These are phyloP conservation scores for Ariolimax columbianus DNA, from an alignment of 2,888 invertebrate species.

Conservation along the genomic window DNA sequence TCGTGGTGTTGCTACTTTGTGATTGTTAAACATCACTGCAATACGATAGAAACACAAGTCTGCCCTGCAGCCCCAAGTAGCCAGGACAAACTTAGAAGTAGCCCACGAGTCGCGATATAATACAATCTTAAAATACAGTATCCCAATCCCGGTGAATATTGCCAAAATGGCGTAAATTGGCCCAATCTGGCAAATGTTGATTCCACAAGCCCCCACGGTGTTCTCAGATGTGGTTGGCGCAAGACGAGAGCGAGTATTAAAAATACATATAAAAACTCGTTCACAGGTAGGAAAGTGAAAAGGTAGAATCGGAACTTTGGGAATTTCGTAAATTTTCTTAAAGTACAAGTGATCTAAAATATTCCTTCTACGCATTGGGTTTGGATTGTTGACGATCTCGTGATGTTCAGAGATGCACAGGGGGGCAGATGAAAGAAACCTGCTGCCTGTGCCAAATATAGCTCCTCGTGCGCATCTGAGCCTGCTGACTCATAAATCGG, in stretches of 20 bases:
- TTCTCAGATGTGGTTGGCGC: neutral
- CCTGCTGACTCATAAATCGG: slow-evolving; percentile 44
- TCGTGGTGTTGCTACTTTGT: no score
- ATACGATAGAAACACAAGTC: no score
- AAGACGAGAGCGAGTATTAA: neutral
- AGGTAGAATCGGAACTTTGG: neutral
- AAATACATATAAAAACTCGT: neutral
- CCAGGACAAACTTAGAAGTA: no score
- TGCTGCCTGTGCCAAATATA: slow-evolving; percentile 41
- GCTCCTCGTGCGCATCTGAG: slow-evolving; percentile 26
- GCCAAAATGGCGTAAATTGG: no score
- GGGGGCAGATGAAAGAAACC: slow-evolving; percentile 41
- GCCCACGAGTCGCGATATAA: no score
- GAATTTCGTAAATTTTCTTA: neutral
- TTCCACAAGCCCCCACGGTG: neutral
- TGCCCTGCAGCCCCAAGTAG: no score
- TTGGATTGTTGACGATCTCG: neutral
- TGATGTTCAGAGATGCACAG: neutral
- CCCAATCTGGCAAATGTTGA: no score
- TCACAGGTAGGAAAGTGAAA: neutral
- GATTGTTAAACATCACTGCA: no score
- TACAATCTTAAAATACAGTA: no score
- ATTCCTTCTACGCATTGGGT: neutral
- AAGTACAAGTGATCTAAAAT: slow-evolving; percentile 20
- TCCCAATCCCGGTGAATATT: no score